phyloP scores from a whole-genome alignment of 1,140 invertebrate species.

The Ceratina calcarata region DNA sequence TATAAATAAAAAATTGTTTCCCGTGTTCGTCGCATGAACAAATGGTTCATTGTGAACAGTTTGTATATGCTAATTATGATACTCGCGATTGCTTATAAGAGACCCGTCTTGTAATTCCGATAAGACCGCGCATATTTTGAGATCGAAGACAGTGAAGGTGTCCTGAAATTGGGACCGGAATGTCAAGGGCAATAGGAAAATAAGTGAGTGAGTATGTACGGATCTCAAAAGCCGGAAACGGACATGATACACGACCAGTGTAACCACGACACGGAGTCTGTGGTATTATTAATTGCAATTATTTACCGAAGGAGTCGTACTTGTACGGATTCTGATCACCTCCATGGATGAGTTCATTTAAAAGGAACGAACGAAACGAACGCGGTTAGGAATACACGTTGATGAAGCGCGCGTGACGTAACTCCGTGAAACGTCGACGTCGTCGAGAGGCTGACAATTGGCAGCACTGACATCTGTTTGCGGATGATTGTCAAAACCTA shows the following conservation, averaged over 20 bases:
- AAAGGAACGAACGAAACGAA: neutral
- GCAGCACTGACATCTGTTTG: conserved; percentile 64
- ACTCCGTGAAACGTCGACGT: conserved; percentile 29
- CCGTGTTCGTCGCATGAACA: conserved; percentile 6
- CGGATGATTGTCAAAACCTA: conserved; percentile 77
- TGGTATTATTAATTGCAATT: neutral
- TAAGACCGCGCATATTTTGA: neutral
- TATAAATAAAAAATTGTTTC: conserved; percentile 68
- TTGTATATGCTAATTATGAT: neutral
- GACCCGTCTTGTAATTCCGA: neutral
- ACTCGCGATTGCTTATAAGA: neutral
- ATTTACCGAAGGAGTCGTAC: neutral
- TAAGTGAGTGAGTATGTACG: neutral
- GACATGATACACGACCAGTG: conserved; percentile 3
- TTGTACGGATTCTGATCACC: neutral
- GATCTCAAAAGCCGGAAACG: conserved; percentile 37
- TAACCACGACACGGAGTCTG: neutral
- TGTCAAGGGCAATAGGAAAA: conserved; percentile 28
- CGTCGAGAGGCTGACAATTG: conserved; percentile 34
- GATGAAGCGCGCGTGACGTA: conserved; percentile 45
- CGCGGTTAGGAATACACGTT: neutral
- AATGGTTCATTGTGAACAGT: conserved; percentile 11
- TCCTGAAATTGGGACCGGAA: neutral
- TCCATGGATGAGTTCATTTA: neutral
- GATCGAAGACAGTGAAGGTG: neutral